Evolutionary conservation across 2,888 invertebrate species (phyloP), one percentile per base, ranked within the genome.

Genomic region (Amphimallon solstitiale): DNA sequence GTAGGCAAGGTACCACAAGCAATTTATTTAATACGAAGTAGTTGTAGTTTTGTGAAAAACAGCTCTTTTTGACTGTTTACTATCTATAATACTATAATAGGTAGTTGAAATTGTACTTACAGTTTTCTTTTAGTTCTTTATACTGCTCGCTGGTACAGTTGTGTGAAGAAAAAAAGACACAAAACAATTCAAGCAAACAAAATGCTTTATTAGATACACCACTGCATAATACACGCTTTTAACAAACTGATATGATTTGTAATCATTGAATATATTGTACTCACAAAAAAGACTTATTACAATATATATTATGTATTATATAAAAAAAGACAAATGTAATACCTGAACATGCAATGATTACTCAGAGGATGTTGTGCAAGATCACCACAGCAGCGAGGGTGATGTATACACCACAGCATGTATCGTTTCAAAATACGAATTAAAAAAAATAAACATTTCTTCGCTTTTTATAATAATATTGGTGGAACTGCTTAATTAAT

Each of bases 121-220:
- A 5, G 9, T 29, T 52, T 34, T 2, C 2, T 21, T 52, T 23
- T 10, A 23, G 29, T 7, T 29, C 2, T 9, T 3, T 29, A 5
- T 29, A 9, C 5, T 5, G 29, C 5, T 23, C 29, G 29, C 1
- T 9, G 29, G 9, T 48, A 40, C n/a, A 14, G n/a, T 40, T n/a
- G 12, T 40, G 9, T 9, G 2, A 40, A 6, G n/a, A 40, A 1
- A 29, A 56, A 43, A 14, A 19, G 40, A 65, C 14, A 60, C 51
- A 59, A 46, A 65, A 45, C 49, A 64, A 37, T 72, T 78, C 75
- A 83, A 83, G 83, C 83, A 83, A 83, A 82, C 79, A 80, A 82
- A 83, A 83, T 83, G 82, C 82, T 82, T 83, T 83, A 82, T 83
- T 82, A 82, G 80, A 78, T 80, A 83, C 83, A 83, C 82, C 82